Conservation (phyloP, 1,140 invertebrate species). For the Prorops nasuta region DNA sequence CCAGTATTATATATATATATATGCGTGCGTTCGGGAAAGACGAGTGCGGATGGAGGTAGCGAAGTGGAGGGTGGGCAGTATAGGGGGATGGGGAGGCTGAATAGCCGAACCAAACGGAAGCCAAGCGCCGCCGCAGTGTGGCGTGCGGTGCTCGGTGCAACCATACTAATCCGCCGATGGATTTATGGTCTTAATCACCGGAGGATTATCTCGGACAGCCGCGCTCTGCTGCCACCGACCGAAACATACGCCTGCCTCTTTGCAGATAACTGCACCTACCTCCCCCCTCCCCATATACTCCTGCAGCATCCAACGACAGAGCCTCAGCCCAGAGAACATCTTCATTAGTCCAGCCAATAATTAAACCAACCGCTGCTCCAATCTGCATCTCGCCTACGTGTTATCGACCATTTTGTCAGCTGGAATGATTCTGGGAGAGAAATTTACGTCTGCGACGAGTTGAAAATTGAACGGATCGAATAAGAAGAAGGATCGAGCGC, state of each 20-base stretch:
- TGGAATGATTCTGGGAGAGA: too few species aligned
- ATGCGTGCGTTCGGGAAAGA: too few species aligned
- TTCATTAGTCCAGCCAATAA: too few species aligned
- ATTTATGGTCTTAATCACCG: constrained; percentile 67
- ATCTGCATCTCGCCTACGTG: too few species aligned
- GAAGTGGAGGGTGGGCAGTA: constrained; percentile 1
- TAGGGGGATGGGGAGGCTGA: constrained; percentile 8
- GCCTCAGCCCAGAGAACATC: too few species aligned
- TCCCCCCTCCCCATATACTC: not conserved
- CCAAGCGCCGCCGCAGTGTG: constrained; percentile 29
- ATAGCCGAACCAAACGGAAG: constrained; percentile 16
- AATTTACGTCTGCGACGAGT: too few species aligned
- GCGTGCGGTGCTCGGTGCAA: constrained; percentile 42
- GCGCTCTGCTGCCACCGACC: constrained; percentile 46
- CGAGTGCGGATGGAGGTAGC: not conserved
- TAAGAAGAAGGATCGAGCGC: too few species aligned
- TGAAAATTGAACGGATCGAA: too few species aligned
- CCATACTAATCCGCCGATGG: constrained; percentile 58
- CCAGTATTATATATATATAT: too few species aligned
- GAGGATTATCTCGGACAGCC: constrained; percentile 60
- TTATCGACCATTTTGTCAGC: too few species aligned
- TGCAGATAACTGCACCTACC: constrained; percentile 46
- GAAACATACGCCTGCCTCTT: constrained; percentile 55
- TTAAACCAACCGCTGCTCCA: too few species aligned
- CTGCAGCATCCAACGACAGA: not conserved